Evolutionary conservation across 2,113 vertebrate species (phyloP).

Genomic region (Piprites chloris): DNA sequence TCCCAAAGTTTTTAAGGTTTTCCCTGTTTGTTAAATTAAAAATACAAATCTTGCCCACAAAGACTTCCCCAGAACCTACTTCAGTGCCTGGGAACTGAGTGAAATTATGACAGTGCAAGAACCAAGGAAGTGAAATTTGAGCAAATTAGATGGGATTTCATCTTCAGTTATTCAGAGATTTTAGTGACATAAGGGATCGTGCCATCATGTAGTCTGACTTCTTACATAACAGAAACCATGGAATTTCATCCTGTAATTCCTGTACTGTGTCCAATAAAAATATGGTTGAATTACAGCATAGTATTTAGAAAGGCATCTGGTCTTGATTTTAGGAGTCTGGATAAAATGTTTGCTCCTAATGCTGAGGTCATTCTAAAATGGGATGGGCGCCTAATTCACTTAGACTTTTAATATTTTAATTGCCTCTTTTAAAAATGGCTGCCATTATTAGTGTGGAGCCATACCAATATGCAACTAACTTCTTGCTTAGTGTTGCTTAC

Average conservation of each 20-base stretch:
- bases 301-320: constrained; percentile 36
- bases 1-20: neutral
- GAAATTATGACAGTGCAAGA: neutral
- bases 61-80: neutral
- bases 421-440: neutral
- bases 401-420: neutral
- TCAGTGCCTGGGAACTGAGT: neutral
- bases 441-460: neutral
- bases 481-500: neutral
- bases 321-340: neutral
- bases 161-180: neutral
- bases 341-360: neutral
- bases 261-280: constrained; percentile 44
- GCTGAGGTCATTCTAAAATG: neutral
- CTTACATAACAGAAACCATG: constrained; percentile 16
- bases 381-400: neutral
- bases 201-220: neutral
- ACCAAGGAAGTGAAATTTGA: neutral
- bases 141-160: neutral
- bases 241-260: constrained; percentile 23
- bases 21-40: neutral
- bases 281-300: neutral
- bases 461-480: neutral
- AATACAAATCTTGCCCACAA: neutral
- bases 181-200: neutral